Evolutionary conservation across 2,113 vertebrate species (phyloP), one percentile per base, ranked within the genome.

Genomic region (Triplophysa tibetana): DNA sequence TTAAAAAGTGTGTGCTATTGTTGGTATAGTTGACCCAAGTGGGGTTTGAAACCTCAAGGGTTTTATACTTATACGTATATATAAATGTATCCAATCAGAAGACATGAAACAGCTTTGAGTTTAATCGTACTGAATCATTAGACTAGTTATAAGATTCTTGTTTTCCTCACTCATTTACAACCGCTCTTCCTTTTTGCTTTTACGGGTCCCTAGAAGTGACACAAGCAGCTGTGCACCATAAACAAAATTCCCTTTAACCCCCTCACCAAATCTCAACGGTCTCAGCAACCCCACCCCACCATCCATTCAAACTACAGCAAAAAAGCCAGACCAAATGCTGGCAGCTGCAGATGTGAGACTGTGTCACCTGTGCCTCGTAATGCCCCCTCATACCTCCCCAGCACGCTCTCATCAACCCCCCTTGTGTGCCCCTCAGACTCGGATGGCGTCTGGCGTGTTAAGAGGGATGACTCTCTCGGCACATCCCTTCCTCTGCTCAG

Each of bases 151-250:
- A 91, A 92, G 88, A 92, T 93, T 92, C 93, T 92, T 94, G 93
- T 92, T 94, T 93, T 94, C 94, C 91, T 93, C 92, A 92, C 91
- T 90, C 70, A 76, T 86, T 94, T 95, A 94, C 89, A 94, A 94
- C 94, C 94, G 93, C 90, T 89, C 88, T 92, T 92, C 93, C 84
- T 87, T 67, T 83, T 73, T 94, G 91, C 91, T 91, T 96, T 94
- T 95, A 97, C 92, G 82, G 94, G 91, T 94, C 95, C 95, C 95
- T 92, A 85, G 94, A 89, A 96, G 92, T 93, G 90, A 88, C 86
- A 90, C 91, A 92, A 93, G 94, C 95, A 98, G 96, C 94, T 97
- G 95, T 94, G 93, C 87, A 90, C 94, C 92, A 92, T 96, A 95
- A 96, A 96, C 94, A 94, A 93, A 93, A 92, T 93, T 92, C 93